Evolutionary conservation across 2,113 vertebrate species (phyloP), one percentile per base, ranked within the genome.

Genomic region (Macquaria australasica): DNA sequence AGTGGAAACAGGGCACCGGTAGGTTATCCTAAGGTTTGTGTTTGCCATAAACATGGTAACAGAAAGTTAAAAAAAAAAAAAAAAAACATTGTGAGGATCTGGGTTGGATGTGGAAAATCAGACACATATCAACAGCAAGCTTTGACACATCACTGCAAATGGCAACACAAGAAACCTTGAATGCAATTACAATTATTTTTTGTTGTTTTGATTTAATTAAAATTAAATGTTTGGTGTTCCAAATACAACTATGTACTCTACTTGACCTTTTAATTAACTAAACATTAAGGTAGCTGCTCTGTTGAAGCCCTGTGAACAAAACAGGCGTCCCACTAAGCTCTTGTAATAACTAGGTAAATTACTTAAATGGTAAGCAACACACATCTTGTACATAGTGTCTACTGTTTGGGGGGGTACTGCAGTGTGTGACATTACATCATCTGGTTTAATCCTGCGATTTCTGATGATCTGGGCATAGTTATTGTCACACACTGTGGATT

Each of bases 201-300:
- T 59, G 39, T 25, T 74, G 10, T 69, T 76, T 68, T 62, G 28
- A 39, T 41, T 56, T 8, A 31, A 64, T 73, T 45, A 64, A 63
- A 56, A 66, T 70, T 34, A 34, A 34, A 34, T 34, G 15, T 84
- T 66, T 75, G 11, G 9, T 51, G 39, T 39, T 64, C 6, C 31
- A 62, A 45, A 48, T 53, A 11, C 73, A 73, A 48, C 25, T 16
- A 20, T 59, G n/a, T 2, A 39, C 60, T 55, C 34, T 21, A 62
- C 67, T 45, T 81, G 79, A 82, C 74, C 68, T 55, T 34, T 77
- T 37, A 51, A 51, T 86, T n/a, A 72, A 25, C 37, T 51, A 55
- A 50, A 56, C 1, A 15, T 68, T 21, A 21, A 45, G 45, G n/a
- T 45, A 4, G 28, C 31, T 48, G 55, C 50, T 73, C 6, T 75